Evolutionary conservation across 2,888 invertebrate genomes (phyloP), one percentile per base, ranked within the genome.

Genomic region (Camponotus fellah): DNA sequence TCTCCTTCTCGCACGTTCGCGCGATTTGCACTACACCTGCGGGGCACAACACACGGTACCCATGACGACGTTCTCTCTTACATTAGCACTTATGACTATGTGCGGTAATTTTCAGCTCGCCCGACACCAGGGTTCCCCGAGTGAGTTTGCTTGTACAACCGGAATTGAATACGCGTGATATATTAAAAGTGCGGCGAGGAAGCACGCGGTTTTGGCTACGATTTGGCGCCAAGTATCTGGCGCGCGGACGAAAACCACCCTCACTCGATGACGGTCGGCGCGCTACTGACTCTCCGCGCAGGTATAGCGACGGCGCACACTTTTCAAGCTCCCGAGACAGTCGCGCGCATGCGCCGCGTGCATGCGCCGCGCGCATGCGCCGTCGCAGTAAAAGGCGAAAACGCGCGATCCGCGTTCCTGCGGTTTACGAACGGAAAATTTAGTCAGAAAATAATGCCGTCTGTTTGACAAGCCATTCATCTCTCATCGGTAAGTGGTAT

Each of bases 41-140:
- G 85, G 85, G 84, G 82, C 91, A 91, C 91, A 90, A 89, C 90
- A 90, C 91, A 85, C 77, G 87, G 86, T 90, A 87, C 89, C 91
- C 90, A 91, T 91, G 91, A 86, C 87, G 91, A 91, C 91, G 82
- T 85, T 83, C 76, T 83, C 82, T 79, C 84, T 69, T 37, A 26
- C 26, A 26, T 72, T 14, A 37, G 37, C 68, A 66, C 75, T 75
- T 74, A 3, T 12, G 62, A 34, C 46, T 49, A 14, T 40, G 9
- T 32, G 1, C 6, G 17, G 8, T 43, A 14, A 71, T 10, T 58
- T 21, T 32, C 9, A 17, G 40, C 26, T 40, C 12, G 10, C 53
- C 40, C 71, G 34, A 69, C 32, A 46, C 10, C 4, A 26, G 26
- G 21, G 43, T 34, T 26, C 5, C 4, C 3, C 6, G 3, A 14